Evolutionary conservation across 2,113 vertebrate species (phyloP).

Genomic region (Ictalurus furcatus): DNA sequence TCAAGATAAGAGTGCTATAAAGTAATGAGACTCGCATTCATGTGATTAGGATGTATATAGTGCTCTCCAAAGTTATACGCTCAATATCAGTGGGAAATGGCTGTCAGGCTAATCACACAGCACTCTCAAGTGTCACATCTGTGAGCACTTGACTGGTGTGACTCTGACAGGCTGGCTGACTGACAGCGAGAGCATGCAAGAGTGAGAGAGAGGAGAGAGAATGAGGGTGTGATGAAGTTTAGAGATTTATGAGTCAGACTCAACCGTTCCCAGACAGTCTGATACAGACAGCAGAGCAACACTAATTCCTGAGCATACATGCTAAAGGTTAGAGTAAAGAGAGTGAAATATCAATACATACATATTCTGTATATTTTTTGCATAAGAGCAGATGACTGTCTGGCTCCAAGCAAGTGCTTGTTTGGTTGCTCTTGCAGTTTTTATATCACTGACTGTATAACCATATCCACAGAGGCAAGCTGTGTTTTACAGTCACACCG

Average conservation of each 20-base stretch:
- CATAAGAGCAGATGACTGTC: not conserved
- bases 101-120: constrained; percentile 42
- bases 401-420: not conserved
- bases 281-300: constrained; percentile 36
- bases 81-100: constrained; percentile 8
- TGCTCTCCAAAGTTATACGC: not conserved
- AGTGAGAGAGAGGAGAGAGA: constrained; percentile 19
- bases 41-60: not conserved
- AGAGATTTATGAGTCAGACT: constrained; percentile 43
- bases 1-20: not conserved
- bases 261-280: constrained; percentile 18
- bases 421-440: not conserved
- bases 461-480: constrained; percentile 11
- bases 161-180: constrained; percentile 57
- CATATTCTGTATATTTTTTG: not conserved
- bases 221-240: not conserved
- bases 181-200: constrained; percentile 29
- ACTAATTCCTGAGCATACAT: not conserved
- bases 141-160: constrained; percentile 53
- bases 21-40: not conserved
- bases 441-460: not conserved
- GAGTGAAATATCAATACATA: not conserved
- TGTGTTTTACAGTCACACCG: not conserved
- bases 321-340: not conserved
- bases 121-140: constrained; percentile 57